Evolutionary conservation across 2,113 vertebrate genomes (phyloP).

Genomic region (Holacanthus passer): DNA sequence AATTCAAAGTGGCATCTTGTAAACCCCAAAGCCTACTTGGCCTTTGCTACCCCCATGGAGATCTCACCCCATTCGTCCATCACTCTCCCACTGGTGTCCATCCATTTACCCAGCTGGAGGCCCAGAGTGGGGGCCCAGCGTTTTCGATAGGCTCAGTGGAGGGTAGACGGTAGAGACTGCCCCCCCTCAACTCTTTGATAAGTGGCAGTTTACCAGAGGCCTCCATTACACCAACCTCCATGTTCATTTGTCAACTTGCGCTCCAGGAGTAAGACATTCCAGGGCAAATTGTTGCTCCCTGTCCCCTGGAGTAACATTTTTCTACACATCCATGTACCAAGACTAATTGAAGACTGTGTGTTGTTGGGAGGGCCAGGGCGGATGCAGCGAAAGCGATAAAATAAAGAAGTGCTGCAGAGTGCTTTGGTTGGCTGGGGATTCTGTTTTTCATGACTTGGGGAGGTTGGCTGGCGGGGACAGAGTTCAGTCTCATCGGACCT

Average conservation of each 20-base stretch:
- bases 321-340: conserved; percentile 62
- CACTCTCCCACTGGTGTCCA: conserved; percentile 64
- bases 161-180: conserved; percentile 26
- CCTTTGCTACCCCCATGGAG: conserved; percentile 58
- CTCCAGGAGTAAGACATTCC: conserved; percentile 69
- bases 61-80: conserved; percentile 51
- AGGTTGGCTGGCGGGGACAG: conserved; percentile 68
- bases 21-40: conserved; percentile 53
- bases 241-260: conserved; percentile 67
- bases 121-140: conserved; percentile 55
- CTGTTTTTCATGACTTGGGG: conserved; percentile 67
- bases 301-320: conserved; percentile 58
- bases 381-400: conserved; percentile 68
- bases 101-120: conserved; percentile 82
- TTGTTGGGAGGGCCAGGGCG: conserved; percentile 64
- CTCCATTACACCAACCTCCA: conserved; percentile 65
- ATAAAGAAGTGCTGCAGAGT: conserved; percentile 68
- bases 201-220: conserved; percentile 63
- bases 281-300: conserved; percentile 59
- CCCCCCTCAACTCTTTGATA: conserved; percentile 57
- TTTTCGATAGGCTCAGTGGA: conserved; percentile 58
- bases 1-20: conserved; percentile 42
- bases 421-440: conserved; percentile 69
- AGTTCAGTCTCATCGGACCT: conserved; percentile 82
- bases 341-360: conserved; percentile 67